Evolutionary conservation across 2,113 vertebrate genomes (phyloP).

Genomic region (Myotis lucifugus): DNA sequence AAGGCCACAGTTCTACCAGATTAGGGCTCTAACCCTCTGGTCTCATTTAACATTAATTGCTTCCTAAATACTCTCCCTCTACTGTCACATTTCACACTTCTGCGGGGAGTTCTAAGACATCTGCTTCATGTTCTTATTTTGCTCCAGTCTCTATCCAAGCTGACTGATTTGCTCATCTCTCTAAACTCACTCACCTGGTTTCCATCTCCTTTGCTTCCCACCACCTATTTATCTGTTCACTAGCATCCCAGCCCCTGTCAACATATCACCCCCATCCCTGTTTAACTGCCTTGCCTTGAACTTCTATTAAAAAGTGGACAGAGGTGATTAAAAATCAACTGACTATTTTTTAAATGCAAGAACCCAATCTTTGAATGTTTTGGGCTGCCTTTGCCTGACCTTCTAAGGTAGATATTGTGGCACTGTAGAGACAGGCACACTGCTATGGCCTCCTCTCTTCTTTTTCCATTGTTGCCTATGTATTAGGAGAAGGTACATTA

Average conservation of each 20-base stretch:
- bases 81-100: background rate
- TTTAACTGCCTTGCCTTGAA: background rate
- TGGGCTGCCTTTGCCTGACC: background rate
- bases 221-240: background rate
- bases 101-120: background rate
- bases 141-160: background rate
- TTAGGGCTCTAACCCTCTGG: background rate
- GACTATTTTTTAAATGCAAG: background rate
- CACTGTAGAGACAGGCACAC: background rate
- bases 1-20: background rate
- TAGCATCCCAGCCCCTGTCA: background rate
- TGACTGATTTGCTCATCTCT: background rate
- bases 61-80: background rate
- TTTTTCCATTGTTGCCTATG: background rate
- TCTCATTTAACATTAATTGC: background rate
- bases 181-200: background rate
- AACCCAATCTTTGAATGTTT: background rate
- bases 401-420: background rate
- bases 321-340: background rate
- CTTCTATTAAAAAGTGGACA: background rate
- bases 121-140: background rate
- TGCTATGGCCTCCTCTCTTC: background rate
- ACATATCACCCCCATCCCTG: fast-evolving
- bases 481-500: background rate
- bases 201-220: background rate